Conservation (phyloP, 2,113 vertebrate genomes). For the Hystrix cristata region DNA sequence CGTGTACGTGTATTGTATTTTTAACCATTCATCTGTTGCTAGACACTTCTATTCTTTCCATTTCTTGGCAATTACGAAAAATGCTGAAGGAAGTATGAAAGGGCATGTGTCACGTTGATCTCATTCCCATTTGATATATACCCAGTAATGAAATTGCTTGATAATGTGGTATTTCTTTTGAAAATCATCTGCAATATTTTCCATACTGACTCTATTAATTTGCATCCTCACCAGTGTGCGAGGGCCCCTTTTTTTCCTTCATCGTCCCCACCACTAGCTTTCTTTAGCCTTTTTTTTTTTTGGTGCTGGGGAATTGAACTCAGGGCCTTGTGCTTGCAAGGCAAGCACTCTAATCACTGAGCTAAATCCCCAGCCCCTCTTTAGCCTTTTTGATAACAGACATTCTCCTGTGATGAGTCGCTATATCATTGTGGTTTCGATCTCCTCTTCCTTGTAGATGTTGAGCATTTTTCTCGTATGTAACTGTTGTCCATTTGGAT, state of each 20-base stretch:
- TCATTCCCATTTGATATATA: not conserved
- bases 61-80: not conserved
- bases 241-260: not conserved
- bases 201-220: not conserved
- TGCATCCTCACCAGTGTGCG: not conserved
- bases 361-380: no score
- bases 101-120: no score
- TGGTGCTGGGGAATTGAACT: no score
- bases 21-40: not conserved
- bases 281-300: not conserved
- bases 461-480: not conserved
- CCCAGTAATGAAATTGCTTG: not conserved
- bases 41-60: not conserved
- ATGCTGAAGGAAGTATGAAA: not conserved
- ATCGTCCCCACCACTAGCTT: not conserved
- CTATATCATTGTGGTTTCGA: not conserved
- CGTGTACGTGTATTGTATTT: not conserved
- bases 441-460: not conserved
- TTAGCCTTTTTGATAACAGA: not conserved
- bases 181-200: not conserved
- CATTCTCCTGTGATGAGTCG: not conserved
- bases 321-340: no score
- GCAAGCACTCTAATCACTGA: no score
- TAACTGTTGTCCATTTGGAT: not conserved
- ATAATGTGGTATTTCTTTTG: not conserved